Evolutionary conservation across 2,113 vertebrate species (phyloP).

Genomic region (Ptilorrhoa leucosticta): DNA sequence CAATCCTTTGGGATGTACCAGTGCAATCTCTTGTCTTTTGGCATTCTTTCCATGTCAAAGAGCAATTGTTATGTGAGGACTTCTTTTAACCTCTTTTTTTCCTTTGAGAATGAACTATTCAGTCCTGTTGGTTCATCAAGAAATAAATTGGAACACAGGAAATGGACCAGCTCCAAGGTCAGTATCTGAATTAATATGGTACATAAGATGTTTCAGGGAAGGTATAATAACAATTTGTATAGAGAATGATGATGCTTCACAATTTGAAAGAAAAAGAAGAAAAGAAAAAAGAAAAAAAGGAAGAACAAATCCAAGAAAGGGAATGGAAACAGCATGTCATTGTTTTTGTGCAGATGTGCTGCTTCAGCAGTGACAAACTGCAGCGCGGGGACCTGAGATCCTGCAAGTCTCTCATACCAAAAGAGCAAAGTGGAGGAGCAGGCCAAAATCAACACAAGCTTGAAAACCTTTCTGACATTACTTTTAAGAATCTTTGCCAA

Average conservation of each 20-base stretch:
- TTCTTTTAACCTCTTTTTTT: not conserved
- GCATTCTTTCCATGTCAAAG: not conserved
- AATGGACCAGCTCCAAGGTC: not conserved
- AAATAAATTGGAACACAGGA: not conserved
- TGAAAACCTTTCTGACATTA: not conserved
- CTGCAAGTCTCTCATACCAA: not conserved
- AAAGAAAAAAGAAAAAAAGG: fast-evolving
- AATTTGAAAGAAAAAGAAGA: not conserved
- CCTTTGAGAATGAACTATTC: not conserved
- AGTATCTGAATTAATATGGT: not conserved
- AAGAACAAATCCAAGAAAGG: not conserved
- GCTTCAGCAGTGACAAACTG: not conserved
- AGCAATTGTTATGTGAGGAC: not conserved
- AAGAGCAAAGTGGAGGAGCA: not conserved
- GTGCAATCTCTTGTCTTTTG: not conserved
- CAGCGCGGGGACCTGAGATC: not conserved
- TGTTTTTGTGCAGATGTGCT: not conserved
- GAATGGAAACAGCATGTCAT: not conserved
- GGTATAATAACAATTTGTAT: not conserved
- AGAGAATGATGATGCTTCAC: not conserved
- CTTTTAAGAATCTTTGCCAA: not conserved
- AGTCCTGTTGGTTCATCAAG: not conserved
- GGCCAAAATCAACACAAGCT: not conserved
- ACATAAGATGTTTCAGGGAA: not conserved
- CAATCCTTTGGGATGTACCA: not conserved